phyloP scores from a whole-genome alignment of 1,140 invertebrate species.

The Proctacanthus coquilletti region DNA sequence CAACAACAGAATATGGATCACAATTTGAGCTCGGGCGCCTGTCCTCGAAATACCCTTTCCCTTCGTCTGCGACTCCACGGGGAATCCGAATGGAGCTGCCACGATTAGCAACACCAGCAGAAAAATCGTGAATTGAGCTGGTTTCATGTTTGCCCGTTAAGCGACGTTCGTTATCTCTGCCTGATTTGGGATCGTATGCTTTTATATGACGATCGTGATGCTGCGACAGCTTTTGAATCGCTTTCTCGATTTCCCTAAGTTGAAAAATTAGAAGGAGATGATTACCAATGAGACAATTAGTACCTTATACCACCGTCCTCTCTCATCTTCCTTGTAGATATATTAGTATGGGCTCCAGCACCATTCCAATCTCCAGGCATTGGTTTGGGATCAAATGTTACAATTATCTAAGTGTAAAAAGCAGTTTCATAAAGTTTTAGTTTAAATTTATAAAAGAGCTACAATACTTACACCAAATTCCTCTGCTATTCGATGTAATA shows the following conservation, averaged over 20 bases:
- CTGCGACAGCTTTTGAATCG: constrained; percentile 55
- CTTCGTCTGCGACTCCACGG: constrained; percentile 57
- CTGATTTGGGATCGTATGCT: constrained; percentile 66
- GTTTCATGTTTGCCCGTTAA: constrained; percentile 66
- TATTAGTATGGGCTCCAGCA: constrained; percentile 68
- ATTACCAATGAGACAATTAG: no score
- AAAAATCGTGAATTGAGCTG: constrained; percentile 61
- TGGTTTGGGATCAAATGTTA: constrained; percentile 66
- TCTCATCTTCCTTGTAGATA: constrained; percentile 68
- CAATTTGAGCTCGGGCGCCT: constrained; percentile 75
- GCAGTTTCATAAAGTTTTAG: constrained; percentile 1
- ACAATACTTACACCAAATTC: constrained; percentile 62
- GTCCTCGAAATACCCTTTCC: constrained; percentile 79
- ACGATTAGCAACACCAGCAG: constrained; percentile 56
- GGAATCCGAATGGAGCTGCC: constrained; percentile 62
- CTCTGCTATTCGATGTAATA: constrained; percentile 67
- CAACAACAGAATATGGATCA: constrained; percentile 61
- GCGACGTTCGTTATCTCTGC: constrained; percentile 56
- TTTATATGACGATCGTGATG: constrained; percentile 66
- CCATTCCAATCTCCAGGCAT: constrained; percentile 69
- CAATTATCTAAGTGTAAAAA: constrained; percentile 17
- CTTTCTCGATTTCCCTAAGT: constrained; percentile 35
- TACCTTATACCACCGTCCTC: constrained; percentile 44
- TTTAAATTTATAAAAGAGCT: constrained; percentile 2
- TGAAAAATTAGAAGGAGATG: constrained; percentile 1